phyloP scores from a whole-genome alignment of 1,140 invertebrate species.

The Aphidius gifuensis region DNA sequence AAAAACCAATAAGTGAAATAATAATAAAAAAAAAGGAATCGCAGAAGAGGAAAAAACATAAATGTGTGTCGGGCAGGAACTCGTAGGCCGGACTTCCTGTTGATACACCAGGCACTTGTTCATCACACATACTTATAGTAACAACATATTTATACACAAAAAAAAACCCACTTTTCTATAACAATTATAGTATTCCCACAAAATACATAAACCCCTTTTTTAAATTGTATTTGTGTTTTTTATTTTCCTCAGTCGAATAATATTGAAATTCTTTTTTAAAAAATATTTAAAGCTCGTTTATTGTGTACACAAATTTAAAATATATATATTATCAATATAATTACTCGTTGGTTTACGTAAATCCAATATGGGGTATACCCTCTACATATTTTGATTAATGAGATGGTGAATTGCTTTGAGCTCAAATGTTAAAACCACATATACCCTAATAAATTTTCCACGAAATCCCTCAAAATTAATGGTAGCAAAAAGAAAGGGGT shows the following conservation, averaged over 20 bases:
- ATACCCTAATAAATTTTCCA: conserved; percentile 12
- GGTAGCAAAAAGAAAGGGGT: neutral
- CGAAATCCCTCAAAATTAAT: neutral
- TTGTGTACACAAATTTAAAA: no score
- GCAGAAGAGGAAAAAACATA: conserved; percentile 24
- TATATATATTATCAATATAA: neutral
- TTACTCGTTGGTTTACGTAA: neutral
- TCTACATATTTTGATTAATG: conserved; percentile 6
- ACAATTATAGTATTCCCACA: neutral
- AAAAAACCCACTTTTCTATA: neutral
- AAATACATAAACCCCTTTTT: neutral
- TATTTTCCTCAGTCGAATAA: neutral
- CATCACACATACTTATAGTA: no score
- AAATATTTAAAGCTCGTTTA: neutral
- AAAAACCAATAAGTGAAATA: neutral
- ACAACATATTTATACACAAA: conserved; percentile 32
- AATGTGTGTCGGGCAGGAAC: conserved; percentile 46
- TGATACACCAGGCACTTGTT: conserved; percentile 47
- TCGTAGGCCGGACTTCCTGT: conserved; percentile 55
- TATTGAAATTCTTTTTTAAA: neutral
- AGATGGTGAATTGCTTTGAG: conserved; percentile 10
- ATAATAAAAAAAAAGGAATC: conserved; percentile 28
- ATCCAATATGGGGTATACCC: neutral
- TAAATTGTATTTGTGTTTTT: neutral
- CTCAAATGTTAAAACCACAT: conserved; percentile 6